phyloP scores from a whole-genome alignment of 2,113 vertebrate genomes.

The Pseudorasbora parva region DNA sequence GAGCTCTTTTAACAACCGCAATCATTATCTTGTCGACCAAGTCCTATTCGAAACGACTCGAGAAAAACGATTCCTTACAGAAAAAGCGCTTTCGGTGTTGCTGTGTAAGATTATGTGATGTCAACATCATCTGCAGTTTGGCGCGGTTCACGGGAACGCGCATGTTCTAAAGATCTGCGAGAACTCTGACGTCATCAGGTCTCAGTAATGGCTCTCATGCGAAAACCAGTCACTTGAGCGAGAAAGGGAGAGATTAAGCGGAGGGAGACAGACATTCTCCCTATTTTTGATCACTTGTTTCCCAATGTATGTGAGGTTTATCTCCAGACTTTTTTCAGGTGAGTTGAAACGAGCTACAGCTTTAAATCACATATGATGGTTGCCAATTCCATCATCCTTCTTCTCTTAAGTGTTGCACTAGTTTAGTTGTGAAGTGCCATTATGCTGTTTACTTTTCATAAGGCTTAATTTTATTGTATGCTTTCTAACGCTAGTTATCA shows the following conservation, averaged over 20 bases:
- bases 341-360: slow-evolving; percentile 41
- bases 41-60: neutral
- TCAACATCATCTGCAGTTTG: neutral
- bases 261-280: neutral
- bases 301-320: slow-evolving; percentile 71
- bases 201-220: slow-evolving; percentile 61
- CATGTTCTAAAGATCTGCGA: slow-evolving; percentile 13
- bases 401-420: neutral
- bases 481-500: neutral
- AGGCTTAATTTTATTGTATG: too few species aligned
- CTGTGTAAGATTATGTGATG: neutral
- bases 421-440: neutral
- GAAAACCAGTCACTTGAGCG: slow-evolving; percentile 42
- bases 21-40: neutral
- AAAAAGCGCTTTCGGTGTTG: neutral
- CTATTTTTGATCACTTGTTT: neutral
- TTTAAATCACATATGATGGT: neutral
- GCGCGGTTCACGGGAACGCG: neutral
- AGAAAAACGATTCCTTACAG: neutral
- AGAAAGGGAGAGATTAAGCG: slow-evolving; percentile 42
- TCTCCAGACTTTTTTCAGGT: slow-evolving; percentile 74
- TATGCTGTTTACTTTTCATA: neutral
- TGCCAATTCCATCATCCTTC: neutral
- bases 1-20: neutral
- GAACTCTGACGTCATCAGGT: slow-evolving; percentile 55